Conservation (phyloP, 2,797 vertebrate genomes). For the Micrastur ruficollis region DNA sequence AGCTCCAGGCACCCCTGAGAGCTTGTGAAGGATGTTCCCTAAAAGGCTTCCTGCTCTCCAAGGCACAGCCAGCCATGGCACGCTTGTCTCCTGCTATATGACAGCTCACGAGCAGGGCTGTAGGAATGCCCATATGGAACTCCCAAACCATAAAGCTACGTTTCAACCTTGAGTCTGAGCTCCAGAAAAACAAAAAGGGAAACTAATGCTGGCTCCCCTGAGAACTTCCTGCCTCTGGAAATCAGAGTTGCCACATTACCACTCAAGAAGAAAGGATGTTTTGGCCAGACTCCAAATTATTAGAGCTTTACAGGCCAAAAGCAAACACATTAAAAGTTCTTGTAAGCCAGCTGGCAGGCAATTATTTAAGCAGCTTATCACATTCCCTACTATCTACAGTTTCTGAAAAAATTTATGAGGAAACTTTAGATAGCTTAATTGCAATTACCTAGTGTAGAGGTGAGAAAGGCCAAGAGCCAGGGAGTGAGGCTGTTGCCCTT, state of each 20-base stretch:
- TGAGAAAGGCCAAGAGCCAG: neutral
- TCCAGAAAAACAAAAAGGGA: slow-evolving; percentile 19
- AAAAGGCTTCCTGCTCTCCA: neutral
- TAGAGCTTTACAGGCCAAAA: slow-evolving; percentile 45
- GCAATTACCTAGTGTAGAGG: neutral
- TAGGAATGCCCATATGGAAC: neutral
- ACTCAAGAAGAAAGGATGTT: neutral
- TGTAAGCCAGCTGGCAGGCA: slow-evolving; percentile 21
- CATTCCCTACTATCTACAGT: neutral
- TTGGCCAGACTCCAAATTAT: slow-evolving; percentile 39
- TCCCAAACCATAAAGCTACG: neutral
- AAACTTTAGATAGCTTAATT: neutral
- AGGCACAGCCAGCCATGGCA: neutral
- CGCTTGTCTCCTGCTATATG: neutral
- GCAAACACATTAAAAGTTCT: slow-evolving; percentile 46
- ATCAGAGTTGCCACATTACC: neutral
- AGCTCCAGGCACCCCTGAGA: neutral
- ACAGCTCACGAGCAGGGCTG: neutral
- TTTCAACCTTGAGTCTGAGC: slow-evolving; percentile 3
- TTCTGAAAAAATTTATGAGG: neutral
- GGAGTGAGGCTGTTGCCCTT: neutral
- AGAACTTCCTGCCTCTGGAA: slow-evolving; percentile 23
- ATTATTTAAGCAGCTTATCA: slow-evolving; percentile 47
- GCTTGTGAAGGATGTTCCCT: neutral
- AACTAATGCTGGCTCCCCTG: neutral